These are phyloP conservation scores for Epsilonema sp. DNA, from an alignment of 2,888 invertebrate species.

Conservation along the genomic window DNA sequence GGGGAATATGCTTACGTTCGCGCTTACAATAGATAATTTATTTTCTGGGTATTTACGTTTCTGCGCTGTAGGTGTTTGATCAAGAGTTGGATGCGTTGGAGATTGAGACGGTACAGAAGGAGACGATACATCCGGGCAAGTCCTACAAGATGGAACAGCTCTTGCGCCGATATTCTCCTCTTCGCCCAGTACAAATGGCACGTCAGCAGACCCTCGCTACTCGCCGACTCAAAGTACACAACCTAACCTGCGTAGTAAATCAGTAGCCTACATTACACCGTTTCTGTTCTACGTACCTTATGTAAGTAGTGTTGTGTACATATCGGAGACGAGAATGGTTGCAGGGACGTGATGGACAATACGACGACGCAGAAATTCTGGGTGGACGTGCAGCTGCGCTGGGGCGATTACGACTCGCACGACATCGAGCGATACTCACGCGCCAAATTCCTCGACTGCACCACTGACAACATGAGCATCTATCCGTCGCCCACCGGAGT, in stretches of 20 bases:
- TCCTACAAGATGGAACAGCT: slow-evolving; percentile 99
- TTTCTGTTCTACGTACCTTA: too few species aligned
- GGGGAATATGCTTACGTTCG: slow-evolving; percentile 2
- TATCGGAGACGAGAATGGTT: too few species aligned
- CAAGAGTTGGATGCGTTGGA: slow-evolving; percentile 95
- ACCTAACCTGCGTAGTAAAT: background rate
- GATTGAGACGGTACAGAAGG: slow-evolving; percentile 98
- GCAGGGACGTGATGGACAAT: slow-evolving; percentile 82
- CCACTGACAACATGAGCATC: slow-evolving; percentile 99
- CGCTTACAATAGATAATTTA: background rate
- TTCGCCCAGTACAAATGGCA: slow-evolving; percentile 99
- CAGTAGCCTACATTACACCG: too few species aligned
- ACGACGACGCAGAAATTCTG: slow-evolving; percentile 99
- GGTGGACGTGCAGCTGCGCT: slow-evolving; percentile 92
- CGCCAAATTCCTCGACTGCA: slow-evolving; percentile 96
- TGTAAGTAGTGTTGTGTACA: too few species aligned
- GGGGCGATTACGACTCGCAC: slow-evolving; percentile 99
- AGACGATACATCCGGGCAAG: slow-evolving; percentile 96
- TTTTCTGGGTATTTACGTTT: too few species aligned
- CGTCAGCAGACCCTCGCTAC: slow-evolving; percentile 76
- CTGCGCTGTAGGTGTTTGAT: slow-evolving; percentile 70
- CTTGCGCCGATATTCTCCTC: slow-evolving; percentile 90
- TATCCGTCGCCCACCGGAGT: slow-evolving; percentile 97
- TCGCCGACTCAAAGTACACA: slow-evolving; percentile 71
- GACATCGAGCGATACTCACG: slow-evolving; percentile 71